Conservation (phyloP, 1,140 invertebrate genomes). For the Drosophila funebris region DNA sequence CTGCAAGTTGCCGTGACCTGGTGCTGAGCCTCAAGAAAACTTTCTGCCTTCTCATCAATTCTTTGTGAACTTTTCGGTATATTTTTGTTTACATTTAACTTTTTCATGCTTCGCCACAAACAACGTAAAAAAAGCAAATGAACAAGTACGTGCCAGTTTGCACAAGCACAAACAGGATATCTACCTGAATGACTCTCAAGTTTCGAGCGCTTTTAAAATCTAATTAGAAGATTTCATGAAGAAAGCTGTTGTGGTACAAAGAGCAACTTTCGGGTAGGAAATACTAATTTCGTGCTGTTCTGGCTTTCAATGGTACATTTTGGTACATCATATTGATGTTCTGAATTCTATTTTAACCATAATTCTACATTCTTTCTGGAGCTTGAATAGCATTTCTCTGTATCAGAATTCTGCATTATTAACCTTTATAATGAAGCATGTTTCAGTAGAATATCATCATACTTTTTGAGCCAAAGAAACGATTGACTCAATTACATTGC, state of each 20-base stretch:
- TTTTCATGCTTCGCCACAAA: slow-evolving; percentile 8
- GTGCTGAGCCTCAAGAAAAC: slow-evolving; percentile 31
- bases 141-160: neutral
- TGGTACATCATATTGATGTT: too few relatives aligned
- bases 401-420: too few relatives aligned
- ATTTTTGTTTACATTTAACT: slow-evolving; percentile 37
- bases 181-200: neutral
- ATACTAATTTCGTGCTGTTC: neutral
- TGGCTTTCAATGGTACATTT: neutral
- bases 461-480: too few relatives aligned
- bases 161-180: neutral
- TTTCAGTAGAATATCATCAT: too few relatives aligned
- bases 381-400: too few relatives aligned
- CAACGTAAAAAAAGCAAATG: slow-evolving; percentile 4
- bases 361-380: too few relatives aligned
- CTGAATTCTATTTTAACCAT: too few relatives aligned
- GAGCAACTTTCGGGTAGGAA: neutral
- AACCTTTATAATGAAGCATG: too few relatives aligned
- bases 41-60: slow-evolving; percentile 43
- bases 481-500: slow-evolving; percentile 24
- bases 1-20: slow-evolving; percentile 35
- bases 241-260: neutral
- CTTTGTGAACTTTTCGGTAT: slow-evolving; percentile 18
- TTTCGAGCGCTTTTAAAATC: slow-evolving; percentile 8
- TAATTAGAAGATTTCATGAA: slow-evolving; percentile 23